Evolutionary conservation across 2,888 invertebrate species (phyloP), one percentile per base, ranked within the genome.

Genomic region (Hyalella azteca): DNA sequence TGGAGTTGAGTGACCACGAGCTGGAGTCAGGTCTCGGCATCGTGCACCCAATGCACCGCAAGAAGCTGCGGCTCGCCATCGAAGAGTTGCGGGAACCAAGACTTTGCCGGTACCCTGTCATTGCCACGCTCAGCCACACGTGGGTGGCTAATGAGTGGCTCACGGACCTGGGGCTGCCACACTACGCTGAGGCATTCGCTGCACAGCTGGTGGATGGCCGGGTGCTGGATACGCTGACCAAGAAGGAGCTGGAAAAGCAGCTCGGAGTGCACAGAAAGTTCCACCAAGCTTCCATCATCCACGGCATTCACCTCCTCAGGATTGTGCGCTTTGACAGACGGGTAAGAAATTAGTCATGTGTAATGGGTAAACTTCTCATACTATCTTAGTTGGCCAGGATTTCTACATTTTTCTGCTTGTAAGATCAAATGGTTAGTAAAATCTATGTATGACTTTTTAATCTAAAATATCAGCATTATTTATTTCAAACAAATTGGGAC

Each of bases 71-170:
- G 76, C 90, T 97, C 86, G 97, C 97, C 79, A 95, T 97, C 85
- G 97, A 97, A 87, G 96, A 97, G 88, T 93, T 96, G 85, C 90
- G 96, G 77, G 92, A 96, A 85, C 96, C 96, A 0, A 93, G 94
- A 85, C 90, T 94, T 85, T 94, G 95, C 86, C 91, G 95, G 85
- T 96, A 95, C 89, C 95, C 95, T 0, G 93, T 92, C 87, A 95
- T 96, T 86, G 93, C 94, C 15, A 93, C 94, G 87, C 90, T 97
- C 83, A 93, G 94, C 76, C 96, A 96, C 88, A 94, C 94, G 26
- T 97, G 97, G 96, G 95, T 97, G 45, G 94, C 95, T 40, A 93
- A 94, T 77, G 95, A 95, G 87, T 97, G 96, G 95, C 89, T 97
- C 85, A 94, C 95, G 0, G 96, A 96, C 87, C 91, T 97, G 78